Percentiles rank a stretch among this genome's conserved stretches.
Evolutionary conservation across 2,888 invertebrate genomes (phyloP).

Genomic region (Tinea pellionella): DNA sequence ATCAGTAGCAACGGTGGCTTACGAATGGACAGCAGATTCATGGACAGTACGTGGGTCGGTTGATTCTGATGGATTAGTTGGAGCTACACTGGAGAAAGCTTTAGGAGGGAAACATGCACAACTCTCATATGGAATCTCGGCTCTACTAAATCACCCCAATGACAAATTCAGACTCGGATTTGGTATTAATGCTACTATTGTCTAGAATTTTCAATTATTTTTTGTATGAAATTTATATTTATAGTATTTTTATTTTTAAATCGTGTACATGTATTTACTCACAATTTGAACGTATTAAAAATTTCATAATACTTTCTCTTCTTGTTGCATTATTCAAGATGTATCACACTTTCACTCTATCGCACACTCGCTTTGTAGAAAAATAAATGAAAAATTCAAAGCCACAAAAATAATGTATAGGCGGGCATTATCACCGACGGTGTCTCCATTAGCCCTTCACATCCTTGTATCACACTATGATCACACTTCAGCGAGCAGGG

Average conservation of each 20-base stretch:
- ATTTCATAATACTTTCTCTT: too few relatives aligned
- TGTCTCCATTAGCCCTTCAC: constrained; percentile 8
- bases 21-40: constrained; percentile 48
- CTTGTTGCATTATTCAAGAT: too few relatives aligned
- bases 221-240: neutral
- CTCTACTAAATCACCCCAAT: constrained; percentile 60
- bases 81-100: constrained; percentile 48
- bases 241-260: neutral
- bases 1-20: constrained; percentile 51
- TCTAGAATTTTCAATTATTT: constrained; percentile 21
- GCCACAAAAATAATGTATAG: constrained; percentile 62
- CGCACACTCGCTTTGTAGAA: too few relatives aligned
- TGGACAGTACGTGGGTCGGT: constrained; percentile 54
- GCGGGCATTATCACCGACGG: constrained; percentile 52
- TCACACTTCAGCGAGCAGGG: constrained; percentile 26
- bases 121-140: constrained; percentile 51
- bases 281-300: neutral
- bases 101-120: constrained; percentile 47
- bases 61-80: constrained; percentile 59
- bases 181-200: constrained; percentile 47
- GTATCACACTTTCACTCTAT: too few relatives aligned
- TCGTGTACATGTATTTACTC: neutral
- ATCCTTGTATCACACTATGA: constrained; percentile 18
- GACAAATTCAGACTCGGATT: constrained; percentile 60
- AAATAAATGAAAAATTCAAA: constrained; percentile 42